These are phyloP conservation scores for Machimus rusticus DNA, from an alignment of 2,888 invertebrate genomes.

Conservation along the genomic window DNA sequence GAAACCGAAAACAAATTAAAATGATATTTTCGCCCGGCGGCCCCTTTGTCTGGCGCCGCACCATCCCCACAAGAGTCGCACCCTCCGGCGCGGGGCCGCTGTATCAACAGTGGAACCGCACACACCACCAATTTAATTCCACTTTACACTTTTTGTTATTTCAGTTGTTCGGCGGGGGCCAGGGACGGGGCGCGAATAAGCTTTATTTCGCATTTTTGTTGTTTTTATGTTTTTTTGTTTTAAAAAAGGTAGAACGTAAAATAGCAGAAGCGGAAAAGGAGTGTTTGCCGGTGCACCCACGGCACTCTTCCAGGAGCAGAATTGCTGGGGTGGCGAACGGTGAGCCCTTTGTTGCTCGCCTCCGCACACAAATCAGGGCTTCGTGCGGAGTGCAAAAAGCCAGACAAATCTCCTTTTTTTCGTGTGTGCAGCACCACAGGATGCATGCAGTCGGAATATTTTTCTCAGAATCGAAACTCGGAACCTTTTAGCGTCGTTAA, in stretches of 20 bases:
- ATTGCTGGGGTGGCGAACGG: background rate
- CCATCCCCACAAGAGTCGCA: background rate
- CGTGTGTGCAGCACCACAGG: background rate
- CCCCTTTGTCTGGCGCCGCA: background rate
- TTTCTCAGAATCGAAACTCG: background rate
- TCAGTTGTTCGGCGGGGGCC: background rate
- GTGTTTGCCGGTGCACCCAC: background rate
- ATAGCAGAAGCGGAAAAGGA: background rate
- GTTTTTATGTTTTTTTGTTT: too few relatives aligned
- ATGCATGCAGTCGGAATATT: background rate
- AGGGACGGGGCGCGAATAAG: background rate
- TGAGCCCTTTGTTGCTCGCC: background rate
- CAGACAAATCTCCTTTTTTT: background rate
- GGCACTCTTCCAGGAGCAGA: background rate
- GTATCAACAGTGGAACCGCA: conserved; percentile 21
- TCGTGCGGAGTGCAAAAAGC: background rate
- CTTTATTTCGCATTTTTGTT: conserved; percentile 8
- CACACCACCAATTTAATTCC: conserved; percentile 32
- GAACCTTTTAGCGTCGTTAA: background rate
- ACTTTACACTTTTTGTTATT: conserved; percentile 35
- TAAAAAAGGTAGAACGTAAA: background rate
- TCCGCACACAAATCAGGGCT: conserved; percentile 18
- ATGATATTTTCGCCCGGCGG: conserved; percentile 30
- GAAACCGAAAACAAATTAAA: conserved; percentile 36
- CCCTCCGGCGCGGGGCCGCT: background rate